Evolutionary conservation across 2,113 vertebrate species (phyloP).

Genomic region (Caretta caretta): DNA sequence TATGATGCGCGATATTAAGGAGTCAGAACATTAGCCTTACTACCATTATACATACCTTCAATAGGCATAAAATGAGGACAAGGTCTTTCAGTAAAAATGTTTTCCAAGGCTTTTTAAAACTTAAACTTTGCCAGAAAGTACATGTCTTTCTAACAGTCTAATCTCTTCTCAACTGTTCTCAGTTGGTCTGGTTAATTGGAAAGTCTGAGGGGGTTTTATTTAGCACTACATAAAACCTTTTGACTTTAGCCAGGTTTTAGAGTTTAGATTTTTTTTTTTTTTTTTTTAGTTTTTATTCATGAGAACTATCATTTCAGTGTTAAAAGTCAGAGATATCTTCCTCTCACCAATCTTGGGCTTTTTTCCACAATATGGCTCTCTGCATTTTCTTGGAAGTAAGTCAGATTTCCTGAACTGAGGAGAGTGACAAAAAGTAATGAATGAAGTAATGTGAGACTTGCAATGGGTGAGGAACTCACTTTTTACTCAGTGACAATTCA

Average conservation of each 20-base stretch:
- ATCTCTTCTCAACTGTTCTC: neutral
- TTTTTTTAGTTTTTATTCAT: neutral
- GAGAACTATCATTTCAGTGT: neutral
- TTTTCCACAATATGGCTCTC: neutral
- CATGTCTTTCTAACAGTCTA: neutral
- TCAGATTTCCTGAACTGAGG: neutral
- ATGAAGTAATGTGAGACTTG: neutral
- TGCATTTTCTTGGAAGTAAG: neutral
- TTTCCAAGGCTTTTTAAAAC: conserved; percentile 1
- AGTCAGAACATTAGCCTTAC: conserved; percentile 33
- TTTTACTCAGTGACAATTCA: neutral
- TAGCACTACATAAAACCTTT: neutral
- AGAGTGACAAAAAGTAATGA: neutral
- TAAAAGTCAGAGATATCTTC: neutral
- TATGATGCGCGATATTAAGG: conserved; percentile 2
- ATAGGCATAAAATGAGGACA: conserved; percentile 11
- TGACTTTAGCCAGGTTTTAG: neutral
- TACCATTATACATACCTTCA: neutral
- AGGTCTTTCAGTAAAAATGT: conserved; percentile 27
- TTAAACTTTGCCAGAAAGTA: neutral
- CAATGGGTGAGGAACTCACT: neutral
- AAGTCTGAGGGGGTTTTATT: neutral
- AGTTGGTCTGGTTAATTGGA: neutral
- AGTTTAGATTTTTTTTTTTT: neutral
- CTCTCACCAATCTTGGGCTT: neutral